Conservation (phyloP, 2,113 vertebrate genomes). For the Saccopteryx bilineata region DNA sequence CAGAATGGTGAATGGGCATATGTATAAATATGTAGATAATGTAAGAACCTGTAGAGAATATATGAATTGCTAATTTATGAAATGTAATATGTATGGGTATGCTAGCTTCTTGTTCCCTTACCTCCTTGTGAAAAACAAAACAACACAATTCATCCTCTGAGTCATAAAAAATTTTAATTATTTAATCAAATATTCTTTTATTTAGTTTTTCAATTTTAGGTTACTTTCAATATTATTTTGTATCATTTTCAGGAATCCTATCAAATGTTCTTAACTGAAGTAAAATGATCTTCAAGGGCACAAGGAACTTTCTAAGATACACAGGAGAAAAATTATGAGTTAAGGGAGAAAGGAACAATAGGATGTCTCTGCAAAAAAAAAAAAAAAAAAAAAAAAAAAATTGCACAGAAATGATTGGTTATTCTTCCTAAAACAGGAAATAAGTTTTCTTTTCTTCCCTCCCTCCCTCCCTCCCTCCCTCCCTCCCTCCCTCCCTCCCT, state of each 20-base stretch:
- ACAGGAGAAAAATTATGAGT: background rate
- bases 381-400: conserved; percentile 38
- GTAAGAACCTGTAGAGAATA: background rate
- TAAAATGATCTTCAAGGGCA: background rate
- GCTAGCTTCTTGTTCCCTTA: background rate
- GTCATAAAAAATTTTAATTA: background rate
- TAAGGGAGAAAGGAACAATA: background rate
- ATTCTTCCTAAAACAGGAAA: conserved; percentile 6
- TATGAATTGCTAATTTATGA: background rate
- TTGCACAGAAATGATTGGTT: conserved; percentile 1
- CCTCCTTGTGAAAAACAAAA: background rate
- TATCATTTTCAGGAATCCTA: background rate
- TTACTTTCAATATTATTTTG: background rate
- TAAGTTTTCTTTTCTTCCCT: background rate
- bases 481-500: too few species aligned
- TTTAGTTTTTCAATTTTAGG: background rate
- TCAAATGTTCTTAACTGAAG: conserved; percentile 28
- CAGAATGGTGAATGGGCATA: background rate
- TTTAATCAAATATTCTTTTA: conserved; percentile 41
- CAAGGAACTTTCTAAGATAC: background rate
- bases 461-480: too few species aligned
- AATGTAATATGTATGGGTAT: background rate
- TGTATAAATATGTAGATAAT: background rate
- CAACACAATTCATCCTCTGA: background rate
- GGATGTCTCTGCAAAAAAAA: background rate